Conservation (phyloP, 2,888 invertebrate genomes). For the Acleris emargana region DNA sequence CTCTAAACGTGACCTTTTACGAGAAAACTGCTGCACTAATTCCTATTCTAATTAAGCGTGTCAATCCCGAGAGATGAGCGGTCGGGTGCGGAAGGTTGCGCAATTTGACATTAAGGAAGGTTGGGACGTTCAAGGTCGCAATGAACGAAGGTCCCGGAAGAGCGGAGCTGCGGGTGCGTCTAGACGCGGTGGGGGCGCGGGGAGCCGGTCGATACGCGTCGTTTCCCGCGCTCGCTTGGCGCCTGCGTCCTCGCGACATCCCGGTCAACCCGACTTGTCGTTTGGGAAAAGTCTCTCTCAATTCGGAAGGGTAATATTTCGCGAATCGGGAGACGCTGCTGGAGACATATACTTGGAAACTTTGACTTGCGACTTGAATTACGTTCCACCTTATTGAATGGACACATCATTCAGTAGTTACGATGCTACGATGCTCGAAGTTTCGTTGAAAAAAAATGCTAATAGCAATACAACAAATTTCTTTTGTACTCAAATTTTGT, state of each 20-base stretch:
- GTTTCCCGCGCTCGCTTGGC: slow-evolving; percentile 80
- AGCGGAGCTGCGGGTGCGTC: slow-evolving; percentile 76
- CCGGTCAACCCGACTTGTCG: slow-evolving; percentile 60
- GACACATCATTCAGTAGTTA: not conserved
- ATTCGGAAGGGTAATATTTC: slow-evolving; percentile 30
- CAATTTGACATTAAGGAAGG: slow-evolving; percentile 78
- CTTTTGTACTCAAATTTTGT: no score
- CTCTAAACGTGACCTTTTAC: slow-evolving; percentile 48
- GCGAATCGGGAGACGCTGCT: slow-evolving; percentile 5
- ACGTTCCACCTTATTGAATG: not conserved
- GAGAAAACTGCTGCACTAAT: slow-evolving; percentile 46
- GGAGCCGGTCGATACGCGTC: slow-evolving; percentile 78
- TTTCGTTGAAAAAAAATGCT: not conserved
- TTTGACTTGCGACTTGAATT: slow-evolving; percentile 2
- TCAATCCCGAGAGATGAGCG: slow-evolving; percentile 56
- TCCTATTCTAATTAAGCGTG: slow-evolving; percentile 57
- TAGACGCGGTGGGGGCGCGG: slow-evolving; percentile 76
- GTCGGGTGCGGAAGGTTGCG: slow-evolving; percentile 60
- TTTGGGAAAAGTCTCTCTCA: slow-evolving; percentile 48
- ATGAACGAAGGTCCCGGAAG: slow-evolving; percentile 80
- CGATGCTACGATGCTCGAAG: not conserved
- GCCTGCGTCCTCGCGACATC: slow-evolving; percentile 71
- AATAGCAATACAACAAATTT: no score
- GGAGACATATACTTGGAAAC: slow-evolving; percentile 3
- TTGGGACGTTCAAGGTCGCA: slow-evolving; percentile 81